Evolutionary conservation across 1,140 invertebrate species (phyloP).

Genomic region (Polyergus mexicanus): DNA sequence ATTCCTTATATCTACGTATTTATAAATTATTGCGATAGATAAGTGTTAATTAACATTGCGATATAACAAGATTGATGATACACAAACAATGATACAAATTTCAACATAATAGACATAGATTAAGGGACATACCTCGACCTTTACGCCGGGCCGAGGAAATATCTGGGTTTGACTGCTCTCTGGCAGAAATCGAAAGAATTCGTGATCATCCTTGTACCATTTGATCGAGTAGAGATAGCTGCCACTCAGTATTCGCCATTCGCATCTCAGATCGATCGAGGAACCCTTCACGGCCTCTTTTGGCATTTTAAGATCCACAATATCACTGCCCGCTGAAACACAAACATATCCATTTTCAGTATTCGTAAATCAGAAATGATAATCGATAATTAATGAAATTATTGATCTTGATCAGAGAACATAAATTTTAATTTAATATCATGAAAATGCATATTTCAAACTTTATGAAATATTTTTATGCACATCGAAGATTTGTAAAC

Average conservation of each 20-base stretch:
- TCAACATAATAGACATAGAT: background rate
- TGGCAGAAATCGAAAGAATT: conserved; percentile 91
- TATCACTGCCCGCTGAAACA: conserved; percentile 68
- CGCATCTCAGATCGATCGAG: conserved; percentile 73
- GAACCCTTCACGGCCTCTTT: conserved; percentile 74
- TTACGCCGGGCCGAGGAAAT: conserved; percentile 88
- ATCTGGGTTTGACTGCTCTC: conserved; percentile 89
- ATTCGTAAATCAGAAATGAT: background rate
- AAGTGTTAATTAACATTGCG: background rate
- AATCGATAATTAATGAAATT: background rate
- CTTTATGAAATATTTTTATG: background rate
- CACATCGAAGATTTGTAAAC: background rate
- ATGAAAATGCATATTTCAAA: background rate
- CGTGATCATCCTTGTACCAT: conserved; percentile 92
- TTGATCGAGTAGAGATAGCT: conserved; percentile 92
- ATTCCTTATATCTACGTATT: background rate
- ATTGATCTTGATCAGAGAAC: background rate
- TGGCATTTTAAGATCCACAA: conserved; percentile 77
- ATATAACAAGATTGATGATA: background rate
- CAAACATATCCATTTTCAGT: background rate
- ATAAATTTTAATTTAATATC: conserved; percentile 5
- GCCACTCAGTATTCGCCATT: conserved; percentile 86
- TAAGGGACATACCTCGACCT: conserved; percentile 86
- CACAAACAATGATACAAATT: background rate
- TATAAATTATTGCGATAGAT: background rate